A percentile compares a stretch with the other conserved stretches of the same genome.
These are phyloP conservation scores for Agrotis ipsilon DNA, from an alignment of 2,888 invertebrate species.

Conservation along the genomic window DNA sequence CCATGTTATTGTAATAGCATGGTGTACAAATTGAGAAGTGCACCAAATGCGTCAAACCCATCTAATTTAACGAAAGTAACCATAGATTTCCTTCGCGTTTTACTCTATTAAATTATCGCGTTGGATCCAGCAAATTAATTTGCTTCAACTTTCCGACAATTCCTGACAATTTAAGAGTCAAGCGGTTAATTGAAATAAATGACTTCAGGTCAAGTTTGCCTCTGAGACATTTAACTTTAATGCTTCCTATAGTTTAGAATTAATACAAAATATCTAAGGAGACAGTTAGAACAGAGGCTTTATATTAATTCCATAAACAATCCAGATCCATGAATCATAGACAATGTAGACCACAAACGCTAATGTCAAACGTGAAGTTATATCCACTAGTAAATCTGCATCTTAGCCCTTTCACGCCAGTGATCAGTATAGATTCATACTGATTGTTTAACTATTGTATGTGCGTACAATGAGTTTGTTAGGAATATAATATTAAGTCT, in stretches of 20 bases:
- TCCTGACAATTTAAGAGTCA: not conserved
- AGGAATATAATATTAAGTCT: no score
- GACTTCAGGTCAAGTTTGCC: not conserved
- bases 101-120: no score
- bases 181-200: conserved; percentile 15
- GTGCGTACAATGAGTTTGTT: not conserved
- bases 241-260: not conserved
- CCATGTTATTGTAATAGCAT: no score
- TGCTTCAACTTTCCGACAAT: not conserved
- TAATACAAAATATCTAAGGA: not conserved
- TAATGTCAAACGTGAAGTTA: conserved; percentile 6
- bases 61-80: no score
- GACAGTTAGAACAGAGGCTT: not conserved
- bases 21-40: no score
- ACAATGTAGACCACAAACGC: not conserved
- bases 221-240: not conserved
- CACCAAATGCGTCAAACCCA: no score
- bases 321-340: not conserved
- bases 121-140: not conserved
- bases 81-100: no score
- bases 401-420: not conserved
- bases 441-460: not conserved
- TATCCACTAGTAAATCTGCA: not conserved
- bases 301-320: not conserved
- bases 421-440: not conserved